Percentiles rank a stretch among this genome's conserved stretches.
Evolutionary conservation across 2,797 vertebrate genomes (phyloP).

Genomic region (Propithecus perrieri): DNA sequence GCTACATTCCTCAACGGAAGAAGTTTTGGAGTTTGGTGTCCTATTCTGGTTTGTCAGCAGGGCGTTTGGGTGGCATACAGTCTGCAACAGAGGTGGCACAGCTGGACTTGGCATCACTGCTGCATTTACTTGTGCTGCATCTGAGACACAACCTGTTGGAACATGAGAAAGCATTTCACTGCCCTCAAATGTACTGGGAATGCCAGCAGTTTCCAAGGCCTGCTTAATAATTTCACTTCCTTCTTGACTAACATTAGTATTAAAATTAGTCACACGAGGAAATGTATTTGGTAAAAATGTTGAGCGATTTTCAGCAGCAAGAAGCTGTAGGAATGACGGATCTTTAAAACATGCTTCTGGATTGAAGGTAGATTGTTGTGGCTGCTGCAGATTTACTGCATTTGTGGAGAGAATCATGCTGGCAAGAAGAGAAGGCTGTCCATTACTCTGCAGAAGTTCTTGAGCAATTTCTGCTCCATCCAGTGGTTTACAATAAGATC

Average conservation of each 20-base stretch:
- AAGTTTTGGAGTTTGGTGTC: constrained; percentile 81
- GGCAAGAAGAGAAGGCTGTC: constrained; percentile 91
- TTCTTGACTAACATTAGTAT: constrained; percentile 83
- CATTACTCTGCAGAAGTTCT: constrained; percentile 86
- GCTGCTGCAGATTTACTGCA: constrained; percentile 85
- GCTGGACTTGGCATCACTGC: constrained; percentile 79
- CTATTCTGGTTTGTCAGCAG: constrained; percentile 84
- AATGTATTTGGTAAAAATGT: constrained; percentile 88
- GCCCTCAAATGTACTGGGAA: constrained; percentile 87
- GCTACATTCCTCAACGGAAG: constrained; percentile 79
- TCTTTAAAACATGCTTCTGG: constrained; percentile 86
- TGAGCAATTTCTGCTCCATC: constrained; percentile 90
- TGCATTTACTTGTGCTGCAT: constrained; percentile 77
- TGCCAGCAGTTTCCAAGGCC: constrained; percentile 89
- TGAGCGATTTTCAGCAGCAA: constrained; percentile 85
- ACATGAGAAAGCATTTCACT: constrained; percentile 83
- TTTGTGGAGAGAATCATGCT: constrained; percentile 94
- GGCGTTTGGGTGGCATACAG: constrained; percentile 79
- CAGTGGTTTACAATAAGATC: constrained; percentile 92
- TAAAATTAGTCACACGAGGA: constrained; percentile 84
- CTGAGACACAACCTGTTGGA: constrained; percentile 81
- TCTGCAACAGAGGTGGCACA: constrained; percentile 77
- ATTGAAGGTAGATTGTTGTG: constrained; percentile 86
- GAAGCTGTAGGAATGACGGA: constrained; percentile 87
- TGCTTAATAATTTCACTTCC: constrained; percentile 91